These are phyloP conservation scores for Pachycephala philippinensis DNA, from an alignment of 2,113 vertebrate genomes.

Conservation along the genomic window DNA sequence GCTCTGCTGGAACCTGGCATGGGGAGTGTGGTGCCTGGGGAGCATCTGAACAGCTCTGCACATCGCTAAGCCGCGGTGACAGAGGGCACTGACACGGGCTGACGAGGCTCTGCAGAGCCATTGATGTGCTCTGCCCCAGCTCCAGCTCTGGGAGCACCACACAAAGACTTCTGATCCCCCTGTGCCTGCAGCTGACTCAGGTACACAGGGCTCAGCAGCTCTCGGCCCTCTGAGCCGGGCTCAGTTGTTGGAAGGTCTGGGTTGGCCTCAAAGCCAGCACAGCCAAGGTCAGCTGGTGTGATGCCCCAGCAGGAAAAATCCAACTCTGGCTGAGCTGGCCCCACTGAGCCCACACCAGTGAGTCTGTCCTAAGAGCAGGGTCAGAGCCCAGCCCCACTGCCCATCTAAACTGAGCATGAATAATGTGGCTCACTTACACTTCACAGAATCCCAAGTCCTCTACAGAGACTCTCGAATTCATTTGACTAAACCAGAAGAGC, in stretches of 20 bases:
- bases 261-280: background rate
- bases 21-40: accelerated
- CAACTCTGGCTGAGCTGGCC: background rate
- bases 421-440: background rate
- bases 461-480: background rate
- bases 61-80: background rate
- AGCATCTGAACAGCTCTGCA: background rate
- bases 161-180: background rate
- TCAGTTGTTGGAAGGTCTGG: background rate
- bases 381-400: background rate
- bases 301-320: background rate
- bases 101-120: background rate
- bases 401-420: background rate
- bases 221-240: background rate
- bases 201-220: background rate
- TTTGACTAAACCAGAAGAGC: background rate
- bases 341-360: accelerated
- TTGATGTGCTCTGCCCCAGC: background rate
- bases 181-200: background rate
- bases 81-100: background rate
- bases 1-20: background rate
- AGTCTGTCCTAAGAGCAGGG: background rate
- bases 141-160: background rate
- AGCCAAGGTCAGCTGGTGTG: background rate
- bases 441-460: background rate